Percentiles rank a stretch among this genome's conserved stretches.
phyloP scores from a whole-genome alignment of 2,113 vertebrate species.

The Hippocampus zosterae region DNA sequence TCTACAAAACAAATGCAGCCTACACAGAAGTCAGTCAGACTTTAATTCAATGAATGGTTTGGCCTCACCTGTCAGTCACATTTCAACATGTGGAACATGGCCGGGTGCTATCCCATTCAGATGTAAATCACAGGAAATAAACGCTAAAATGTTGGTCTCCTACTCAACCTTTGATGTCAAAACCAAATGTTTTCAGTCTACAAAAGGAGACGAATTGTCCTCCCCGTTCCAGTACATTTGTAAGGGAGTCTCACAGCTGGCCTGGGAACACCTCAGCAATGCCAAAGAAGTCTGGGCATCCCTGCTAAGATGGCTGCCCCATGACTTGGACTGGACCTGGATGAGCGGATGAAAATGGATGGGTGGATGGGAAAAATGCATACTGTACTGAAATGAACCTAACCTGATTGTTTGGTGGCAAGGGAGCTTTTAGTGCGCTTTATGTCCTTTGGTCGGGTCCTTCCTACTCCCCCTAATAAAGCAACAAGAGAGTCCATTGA shows the following conservation, averaged over 20 bases:
- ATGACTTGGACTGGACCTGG: background rate
- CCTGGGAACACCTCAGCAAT: background rate
- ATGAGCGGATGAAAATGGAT: background rate
- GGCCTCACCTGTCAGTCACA: no score
- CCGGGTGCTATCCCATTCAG: background rate
- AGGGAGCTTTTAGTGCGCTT: conserved; percentile 47
- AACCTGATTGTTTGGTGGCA: conserved; percentile 23
- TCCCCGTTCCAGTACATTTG: background rate
- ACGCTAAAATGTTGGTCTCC: background rate
- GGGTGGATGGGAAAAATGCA: background rate
- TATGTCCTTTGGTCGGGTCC: conserved; percentile 47
- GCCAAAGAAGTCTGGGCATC: background rate
- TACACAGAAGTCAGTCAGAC: no score
- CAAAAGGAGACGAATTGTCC: background rate
- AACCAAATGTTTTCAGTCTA: background rate
- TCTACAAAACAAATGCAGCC: no score
- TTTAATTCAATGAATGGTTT: no score
- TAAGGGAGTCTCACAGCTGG: background rate
- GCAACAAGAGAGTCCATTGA: conserved; percentile 41
- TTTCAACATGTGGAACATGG: background rate
- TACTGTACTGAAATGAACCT: background rate
- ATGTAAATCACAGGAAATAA: background rate
- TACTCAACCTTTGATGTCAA: background rate
- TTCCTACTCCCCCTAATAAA: conserved; percentile 14
- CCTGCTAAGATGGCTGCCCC: background rate